Evolutionary conservation across 1,140 invertebrate species (phyloP).

Genomic region (Bilobella aurantiaca): DNA sequence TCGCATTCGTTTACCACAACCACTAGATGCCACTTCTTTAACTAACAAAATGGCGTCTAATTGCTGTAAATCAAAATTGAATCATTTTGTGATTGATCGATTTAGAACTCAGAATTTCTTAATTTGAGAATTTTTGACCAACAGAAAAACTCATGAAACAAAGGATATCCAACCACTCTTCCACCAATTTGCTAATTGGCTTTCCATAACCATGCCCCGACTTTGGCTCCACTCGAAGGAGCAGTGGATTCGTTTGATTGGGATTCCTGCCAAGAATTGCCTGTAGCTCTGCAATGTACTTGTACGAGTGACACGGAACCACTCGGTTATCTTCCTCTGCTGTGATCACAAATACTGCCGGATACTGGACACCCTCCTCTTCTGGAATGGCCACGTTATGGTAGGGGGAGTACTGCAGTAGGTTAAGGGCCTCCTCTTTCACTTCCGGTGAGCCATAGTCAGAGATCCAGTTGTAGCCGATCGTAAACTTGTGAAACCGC

Average conservation of each 20-base stretch:
- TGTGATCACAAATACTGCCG: constrained; percentile 76
- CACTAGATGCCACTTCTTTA: too few relatives aligned
- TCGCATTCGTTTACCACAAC: too few relatives aligned
- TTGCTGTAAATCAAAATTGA: too few relatives aligned
- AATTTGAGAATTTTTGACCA: not conserved
- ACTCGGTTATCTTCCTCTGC: constrained; percentile 57
- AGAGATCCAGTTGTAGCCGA: constrained; percentile 84
- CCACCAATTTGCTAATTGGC: constrained; percentile 1
- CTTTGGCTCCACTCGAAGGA: constrained; percentile 83
- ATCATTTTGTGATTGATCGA: too few relatives aligned
- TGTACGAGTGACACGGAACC: constrained; percentile 87
- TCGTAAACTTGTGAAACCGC: constrained; percentile 95
- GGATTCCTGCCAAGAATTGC: constrained; percentile 49
- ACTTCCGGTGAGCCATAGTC: constrained; percentile 93
- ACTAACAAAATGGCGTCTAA: too few relatives aligned
- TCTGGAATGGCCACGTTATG: constrained; percentile 73
- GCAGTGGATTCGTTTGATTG: constrained; percentile 68
- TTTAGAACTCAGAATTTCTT: too few relatives aligned
- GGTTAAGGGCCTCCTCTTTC: constrained; percentile 71
- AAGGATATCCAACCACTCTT: not conserved
- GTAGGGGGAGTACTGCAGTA: constrained; percentile 86
- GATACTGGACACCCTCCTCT: constrained; percentile 58
- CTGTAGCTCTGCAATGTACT: constrained; percentile 86
- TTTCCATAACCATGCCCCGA: constrained; percentile 92
- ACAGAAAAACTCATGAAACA: not conserved